Conservation (phyloP, 2,888 invertebrate species). For the Drosophila prostipennis region DNA sequence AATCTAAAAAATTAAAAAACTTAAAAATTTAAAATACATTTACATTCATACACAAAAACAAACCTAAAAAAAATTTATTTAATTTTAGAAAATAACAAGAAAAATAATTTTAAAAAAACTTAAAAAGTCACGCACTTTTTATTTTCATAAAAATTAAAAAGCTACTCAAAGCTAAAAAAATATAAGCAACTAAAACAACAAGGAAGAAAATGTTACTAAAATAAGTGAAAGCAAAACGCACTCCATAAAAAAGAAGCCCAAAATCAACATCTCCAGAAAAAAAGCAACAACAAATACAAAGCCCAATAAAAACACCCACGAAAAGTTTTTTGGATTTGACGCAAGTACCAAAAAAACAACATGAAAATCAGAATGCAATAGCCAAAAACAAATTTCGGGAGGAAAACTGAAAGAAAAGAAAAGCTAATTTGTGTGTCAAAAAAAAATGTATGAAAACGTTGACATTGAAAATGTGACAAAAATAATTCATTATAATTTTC, state of each 20-base stretch:
- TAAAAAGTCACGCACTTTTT: background rate
- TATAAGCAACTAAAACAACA: background rate
- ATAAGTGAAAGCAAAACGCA: background rate
- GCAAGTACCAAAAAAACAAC: background rate
- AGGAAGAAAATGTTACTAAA: background rate
- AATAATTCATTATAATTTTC: slow-evolving; percentile 41
- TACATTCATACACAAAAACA: no score
- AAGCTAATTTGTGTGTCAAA: slow-evolving; percentile 6
- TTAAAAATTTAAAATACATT: no score
- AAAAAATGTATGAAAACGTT: slow-evolving; percentile 35
- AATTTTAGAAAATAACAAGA: background rate
- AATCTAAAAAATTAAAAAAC: no score
- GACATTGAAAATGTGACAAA: slow-evolving; percentile 46
- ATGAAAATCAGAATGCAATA: slow-evolving; percentile 10
- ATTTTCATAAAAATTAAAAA: background rate
- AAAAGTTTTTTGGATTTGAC: background rate
- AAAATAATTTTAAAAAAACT: no score
- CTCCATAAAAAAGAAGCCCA: background rate
- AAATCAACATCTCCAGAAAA: background rate
- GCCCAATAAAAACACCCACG: background rate
- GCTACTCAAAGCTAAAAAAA: background rate
- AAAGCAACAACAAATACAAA: background rate
- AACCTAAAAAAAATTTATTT: background rate
- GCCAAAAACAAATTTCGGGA: background rate
- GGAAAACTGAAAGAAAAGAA: slow-evolving; percentile 2